Evolutionary conservation across 2,888 invertebrate genomes (phyloP), one percentile per base, ranked within the genome.

Genomic region (Lamellibrachia columna): DNA sequence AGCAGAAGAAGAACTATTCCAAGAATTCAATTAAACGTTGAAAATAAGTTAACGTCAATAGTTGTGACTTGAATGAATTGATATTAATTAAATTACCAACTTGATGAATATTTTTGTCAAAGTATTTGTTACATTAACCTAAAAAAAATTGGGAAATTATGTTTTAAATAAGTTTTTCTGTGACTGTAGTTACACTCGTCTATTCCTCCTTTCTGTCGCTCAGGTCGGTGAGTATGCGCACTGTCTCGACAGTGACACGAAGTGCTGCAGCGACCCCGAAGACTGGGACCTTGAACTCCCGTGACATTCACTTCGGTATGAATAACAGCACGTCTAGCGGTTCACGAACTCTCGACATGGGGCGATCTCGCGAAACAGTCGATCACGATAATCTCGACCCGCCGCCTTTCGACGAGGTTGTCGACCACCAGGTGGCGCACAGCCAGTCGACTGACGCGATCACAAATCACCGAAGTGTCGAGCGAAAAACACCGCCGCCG

Each of bases 221-320:
- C 95, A 96, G 96, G 93, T 95, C 96, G 22, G 95, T 95, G 6
- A 96, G 96, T 94, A 95, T 96, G 92, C 94, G 96, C 6, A 94
- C 94, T n/a, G 95, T 96, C 52, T 96, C 96, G 7, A 93, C 94
- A 22, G 75, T 22, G 9, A 95, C 95, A 93, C 95, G 96, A 90
- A 96, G 96, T 93, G 95, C 95, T n/a, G 96, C 96, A 93, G 96
- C 95, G 28, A 96, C 96, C n/a, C 96, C 96, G 52, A 96, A 95
- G 93, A 95, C 95, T n/a, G 95, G 95, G 91, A 95, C 96, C 92
- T 95, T 96, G 93, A 96, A 96, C 93, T 96, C 96, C 53, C 95
- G 95, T 28, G 93, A 94, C 92, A 58, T 93, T 55, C 93, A 95
- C 93, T 94, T 93, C 90, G 93, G 93, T 9, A 92, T 92, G 55